Conservation (phyloP, 2,888 invertebrate species). For the Euproctis similis region DNA sequence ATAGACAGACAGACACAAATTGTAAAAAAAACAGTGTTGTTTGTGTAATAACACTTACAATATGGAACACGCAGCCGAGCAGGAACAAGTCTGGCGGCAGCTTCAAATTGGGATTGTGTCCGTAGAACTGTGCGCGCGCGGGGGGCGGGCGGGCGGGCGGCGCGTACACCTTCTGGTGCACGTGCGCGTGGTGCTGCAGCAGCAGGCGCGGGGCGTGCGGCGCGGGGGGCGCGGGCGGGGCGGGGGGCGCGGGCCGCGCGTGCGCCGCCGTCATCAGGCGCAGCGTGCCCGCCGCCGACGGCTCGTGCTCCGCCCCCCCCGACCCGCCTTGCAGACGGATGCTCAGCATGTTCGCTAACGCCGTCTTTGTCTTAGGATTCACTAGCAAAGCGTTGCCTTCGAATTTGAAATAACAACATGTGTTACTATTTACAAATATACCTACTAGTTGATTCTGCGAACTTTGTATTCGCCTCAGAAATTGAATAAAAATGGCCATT, state of each 20-base stretch:
- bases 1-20: too few species aligned
- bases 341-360: conserved; percentile 94
- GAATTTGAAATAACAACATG: too few species aligned
- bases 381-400: conserved; percentile 78
- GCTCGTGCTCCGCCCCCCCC: conserved; percentile 62
- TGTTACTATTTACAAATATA: too few species aligned
- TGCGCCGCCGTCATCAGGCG: conserved; percentile 91
- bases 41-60: conserved; percentile 74
- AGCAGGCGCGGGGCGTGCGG: conserved; percentile 4
- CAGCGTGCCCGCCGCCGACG: conserved; percentile 81
- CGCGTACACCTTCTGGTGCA: conserved; percentile 52
- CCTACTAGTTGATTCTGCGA: too few species aligned
- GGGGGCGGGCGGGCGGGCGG: conserved; percentile 70
- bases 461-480: too few species aligned
- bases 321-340: conserved; percentile 77
- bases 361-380: conserved; percentile 94
- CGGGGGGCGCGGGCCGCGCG: conserved; percentile 58
- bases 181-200: conserved; percentile 19
- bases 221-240: conserved; percentile 63
- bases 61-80: conserved; percentile 94
- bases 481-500: too few species aligned
- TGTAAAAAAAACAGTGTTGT: too few species aligned
- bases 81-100: conserved; percentile 92
- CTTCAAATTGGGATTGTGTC: conserved; percentile 94
- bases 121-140: conserved; percentile 88